Percentiles rank a stretch among this genome's conserved stretches.
Conservation (phyloP, 2,113 vertebrate genomes). For the Drymodes brunneopygia region DNA sequence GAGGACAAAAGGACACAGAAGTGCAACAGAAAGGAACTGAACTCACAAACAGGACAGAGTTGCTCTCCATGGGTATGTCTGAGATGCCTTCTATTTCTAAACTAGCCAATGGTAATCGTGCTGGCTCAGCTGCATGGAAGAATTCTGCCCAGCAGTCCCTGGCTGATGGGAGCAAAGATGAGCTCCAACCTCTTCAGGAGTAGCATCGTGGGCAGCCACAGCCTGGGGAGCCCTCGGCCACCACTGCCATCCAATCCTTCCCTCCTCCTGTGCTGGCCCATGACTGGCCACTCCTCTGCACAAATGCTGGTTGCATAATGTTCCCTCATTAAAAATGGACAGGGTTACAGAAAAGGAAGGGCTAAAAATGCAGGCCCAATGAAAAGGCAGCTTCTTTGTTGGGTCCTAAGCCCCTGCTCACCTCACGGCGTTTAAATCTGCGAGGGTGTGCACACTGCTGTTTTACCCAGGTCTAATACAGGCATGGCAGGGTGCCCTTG, state of each 20-base stretch:
- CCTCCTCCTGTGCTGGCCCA: neutral
- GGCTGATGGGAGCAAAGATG: neutral
- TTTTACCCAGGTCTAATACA: neutral
- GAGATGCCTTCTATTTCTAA: neutral
- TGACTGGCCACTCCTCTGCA: accelerated
- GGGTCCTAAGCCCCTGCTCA: neutral
- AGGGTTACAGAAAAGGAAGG: neutral
- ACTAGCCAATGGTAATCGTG: neutral
- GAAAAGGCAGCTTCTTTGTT: neutral
- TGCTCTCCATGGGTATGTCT: neutral
- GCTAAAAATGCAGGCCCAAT: neutral
- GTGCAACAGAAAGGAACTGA: neutral
- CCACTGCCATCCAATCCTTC: neutral
- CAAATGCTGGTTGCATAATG: neutral
- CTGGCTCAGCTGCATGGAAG: neutral
- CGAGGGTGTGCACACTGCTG: neutral
- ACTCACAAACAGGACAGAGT: neutral
- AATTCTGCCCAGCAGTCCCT: neutral
- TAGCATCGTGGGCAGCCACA: neutral
- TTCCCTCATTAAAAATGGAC: neutral
- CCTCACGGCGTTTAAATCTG: neutral
- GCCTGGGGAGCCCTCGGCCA: neutral
- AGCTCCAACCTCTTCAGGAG: accelerated
- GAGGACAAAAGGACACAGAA: neutral
- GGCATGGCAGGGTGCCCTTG: neutral